Conservation (phyloP, 2,888 invertebrate genomes). For the Eristalis tenax region DNA sequence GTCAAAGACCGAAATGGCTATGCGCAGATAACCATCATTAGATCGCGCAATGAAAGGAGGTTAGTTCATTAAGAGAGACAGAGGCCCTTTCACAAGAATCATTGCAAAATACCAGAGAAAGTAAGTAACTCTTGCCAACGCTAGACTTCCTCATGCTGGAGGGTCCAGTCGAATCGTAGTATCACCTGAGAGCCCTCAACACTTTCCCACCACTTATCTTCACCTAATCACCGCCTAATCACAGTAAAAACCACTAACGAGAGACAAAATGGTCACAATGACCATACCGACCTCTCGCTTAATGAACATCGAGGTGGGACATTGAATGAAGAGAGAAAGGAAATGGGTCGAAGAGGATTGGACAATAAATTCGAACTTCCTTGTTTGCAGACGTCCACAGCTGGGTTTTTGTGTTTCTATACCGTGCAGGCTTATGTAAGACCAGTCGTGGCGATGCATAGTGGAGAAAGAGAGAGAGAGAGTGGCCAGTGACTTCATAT, state of each 20-base stretch:
- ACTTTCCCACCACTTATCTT: background rate
- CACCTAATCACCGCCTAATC: background rate
- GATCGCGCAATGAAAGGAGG: background rate
- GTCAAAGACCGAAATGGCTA: too few species aligned
- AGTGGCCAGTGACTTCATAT: background rate
- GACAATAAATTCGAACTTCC: slow-evolving; percentile 17
- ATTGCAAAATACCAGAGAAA: background rate
- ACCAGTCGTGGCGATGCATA: background rate
- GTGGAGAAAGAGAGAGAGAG: too few species aligned
- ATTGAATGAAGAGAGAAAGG: background rate
- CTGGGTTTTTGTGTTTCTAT: slow-evolving; percentile 45
- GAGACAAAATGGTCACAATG: background rate
- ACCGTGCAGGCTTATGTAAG: slow-evolving; percentile 33
- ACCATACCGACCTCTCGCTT: background rate
- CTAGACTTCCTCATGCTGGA: background rate
- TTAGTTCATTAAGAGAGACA: background rate
- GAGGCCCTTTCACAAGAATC: background rate
- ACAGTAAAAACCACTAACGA: background rate
- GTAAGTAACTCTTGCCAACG: background rate
- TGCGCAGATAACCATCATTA: background rate
- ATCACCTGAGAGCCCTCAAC: background rate
- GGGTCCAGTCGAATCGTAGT: background rate
- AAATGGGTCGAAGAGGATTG: slow-evolving; percentile 32
- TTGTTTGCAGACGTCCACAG: slow-evolving; percentile 25
- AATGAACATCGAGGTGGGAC: background rate